phyloP scores from a whole-genome alignment of 2,888 invertebrate genomes.

The Xanthia icteritia region DNA sequence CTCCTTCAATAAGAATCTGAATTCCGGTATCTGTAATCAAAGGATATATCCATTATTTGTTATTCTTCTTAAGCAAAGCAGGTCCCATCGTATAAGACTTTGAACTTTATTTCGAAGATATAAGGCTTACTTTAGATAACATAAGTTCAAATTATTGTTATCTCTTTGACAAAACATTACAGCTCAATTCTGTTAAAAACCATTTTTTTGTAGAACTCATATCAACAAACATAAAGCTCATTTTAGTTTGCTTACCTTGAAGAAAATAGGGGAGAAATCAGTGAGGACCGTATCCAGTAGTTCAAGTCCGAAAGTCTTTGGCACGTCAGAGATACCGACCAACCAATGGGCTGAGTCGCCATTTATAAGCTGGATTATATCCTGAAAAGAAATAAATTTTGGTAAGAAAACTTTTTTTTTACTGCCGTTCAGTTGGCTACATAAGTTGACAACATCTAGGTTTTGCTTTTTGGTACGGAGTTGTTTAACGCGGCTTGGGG shows the following conservation, averaged over 20 bases:
- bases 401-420: neutral
- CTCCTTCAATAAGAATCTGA: conserved; percentile 98
- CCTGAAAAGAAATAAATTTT: conserved; percentile 88
- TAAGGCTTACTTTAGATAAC: neutral
- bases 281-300: conserved; percentile 97
- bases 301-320: conserved; percentile 98
- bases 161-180: neutral
- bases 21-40: conserved; percentile 95
- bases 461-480: neutral
- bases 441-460: neutral
- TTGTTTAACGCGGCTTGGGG: too few species aligned
- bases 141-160: neutral
- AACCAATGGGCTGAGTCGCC: conserved; percentile 99
- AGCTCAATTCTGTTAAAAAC: neutral
- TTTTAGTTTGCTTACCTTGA: conserved; percentile 91
- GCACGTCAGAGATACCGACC: conserved; percentile 98
- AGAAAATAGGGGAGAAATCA: conserved; percentile 95
- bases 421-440: neutral
- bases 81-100: neutral
- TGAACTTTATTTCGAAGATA: neutral
- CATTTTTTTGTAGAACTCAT: neutral
- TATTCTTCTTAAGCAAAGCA: neutral
- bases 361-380: conserved; percentile 98
- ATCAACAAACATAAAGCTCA: neutral
- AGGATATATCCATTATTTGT: neutral